phyloP scores from a whole-genome alignment of 2,888 invertebrate genomes.

The Parochlus steinenii region DNA sequence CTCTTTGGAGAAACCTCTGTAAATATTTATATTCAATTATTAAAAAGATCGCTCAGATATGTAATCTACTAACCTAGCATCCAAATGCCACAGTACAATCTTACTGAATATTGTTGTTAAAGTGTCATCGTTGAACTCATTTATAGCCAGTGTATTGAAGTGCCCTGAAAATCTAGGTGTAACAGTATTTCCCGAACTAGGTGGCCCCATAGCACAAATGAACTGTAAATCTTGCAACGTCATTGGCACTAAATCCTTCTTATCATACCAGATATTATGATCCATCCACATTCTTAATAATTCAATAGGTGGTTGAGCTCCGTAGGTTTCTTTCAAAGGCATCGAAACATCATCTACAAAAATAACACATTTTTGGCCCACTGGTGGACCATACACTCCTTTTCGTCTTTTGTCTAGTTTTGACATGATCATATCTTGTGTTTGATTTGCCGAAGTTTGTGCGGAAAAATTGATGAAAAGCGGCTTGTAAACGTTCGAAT shows the following conservation, averaged over 20 bases:
- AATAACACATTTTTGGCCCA: constrained; percentile 74
- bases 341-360: constrained; percentile 96
- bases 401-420: constrained; percentile 84
- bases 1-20: constrained; percentile 81
- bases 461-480: constrained; percentile 85
- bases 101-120: constrained; percentile 72
- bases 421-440: constrained; percentile 88
- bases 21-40: constrained; percentile 16
- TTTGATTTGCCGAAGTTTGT: constrained; percentile 83
- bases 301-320: constrained; percentile 91
- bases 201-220: constrained; percentile 72
- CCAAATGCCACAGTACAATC: constrained; percentile 89
- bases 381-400: constrained; percentile 84
- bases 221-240: constrained; percentile 34
- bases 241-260: constrained; percentile 48
- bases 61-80: constrained; percentile 49
- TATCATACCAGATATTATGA: constrained; percentile 79
- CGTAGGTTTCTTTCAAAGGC: constrained; percentile 78
- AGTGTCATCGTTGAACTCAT: constrained; percentile 75
- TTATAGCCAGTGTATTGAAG: constrained; percentile 69
- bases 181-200: constrained; percentile 66
- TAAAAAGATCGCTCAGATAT: background rate
- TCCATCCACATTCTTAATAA: constrained; percentile 80
- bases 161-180: constrained; percentile 76
- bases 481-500: constrained; percentile 63